Evolutionary conservation across 2,113 vertebrate genomes (phyloP).

Genomic region (Gymnobelideus leadbeateri): DNA sequence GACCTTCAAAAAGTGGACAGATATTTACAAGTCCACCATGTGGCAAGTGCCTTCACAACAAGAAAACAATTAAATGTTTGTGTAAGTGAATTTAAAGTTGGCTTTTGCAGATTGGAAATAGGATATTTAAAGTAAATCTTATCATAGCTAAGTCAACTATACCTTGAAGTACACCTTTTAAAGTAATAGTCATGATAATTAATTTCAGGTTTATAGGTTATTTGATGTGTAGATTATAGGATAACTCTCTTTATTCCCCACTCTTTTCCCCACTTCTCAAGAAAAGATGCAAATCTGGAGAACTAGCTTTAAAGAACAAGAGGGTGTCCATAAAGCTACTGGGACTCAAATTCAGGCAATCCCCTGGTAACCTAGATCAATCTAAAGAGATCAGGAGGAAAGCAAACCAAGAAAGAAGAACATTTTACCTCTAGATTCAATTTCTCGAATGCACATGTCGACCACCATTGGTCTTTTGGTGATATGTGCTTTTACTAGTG

Average conservation of each 20-base stretch:
- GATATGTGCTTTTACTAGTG: conserved; percentile 97
- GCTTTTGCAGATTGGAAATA: conserved; percentile 34
- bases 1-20: conserved; percentile 37
- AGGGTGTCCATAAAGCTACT: conserved; percentile 43
- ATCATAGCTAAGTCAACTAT: not conserved
- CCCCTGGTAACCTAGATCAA: conserved; percentile 56
- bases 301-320: conserved; percentile 23
- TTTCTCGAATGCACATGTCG: conserved; percentile 99
- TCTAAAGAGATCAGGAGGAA: conserved; percentile 56
- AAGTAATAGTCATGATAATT: conserved; percentile 15
- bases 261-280: not conserved
- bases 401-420: conserved; percentile 54
- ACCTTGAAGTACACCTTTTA: conserved; percentile 34
- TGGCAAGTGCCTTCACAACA: not conserved
- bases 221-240: conserved; percentile 24
- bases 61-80: not conserved
- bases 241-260: not conserved
- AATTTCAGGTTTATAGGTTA: conserved; percentile 15
- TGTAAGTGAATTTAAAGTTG: not conserved
- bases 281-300: conserved; percentile 47
- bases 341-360: conserved; percentile 58
- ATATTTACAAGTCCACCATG: not conserved
- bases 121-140: conserved; percentile 20
- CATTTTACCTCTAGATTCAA: conserved; percentile 95
- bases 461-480: conserved; percentile 98